These are phyloP conservation scores for Andrena fulva DNA, from an alignment of 2,888 invertebrate genomes.

Conservation along the genomic window DNA sequence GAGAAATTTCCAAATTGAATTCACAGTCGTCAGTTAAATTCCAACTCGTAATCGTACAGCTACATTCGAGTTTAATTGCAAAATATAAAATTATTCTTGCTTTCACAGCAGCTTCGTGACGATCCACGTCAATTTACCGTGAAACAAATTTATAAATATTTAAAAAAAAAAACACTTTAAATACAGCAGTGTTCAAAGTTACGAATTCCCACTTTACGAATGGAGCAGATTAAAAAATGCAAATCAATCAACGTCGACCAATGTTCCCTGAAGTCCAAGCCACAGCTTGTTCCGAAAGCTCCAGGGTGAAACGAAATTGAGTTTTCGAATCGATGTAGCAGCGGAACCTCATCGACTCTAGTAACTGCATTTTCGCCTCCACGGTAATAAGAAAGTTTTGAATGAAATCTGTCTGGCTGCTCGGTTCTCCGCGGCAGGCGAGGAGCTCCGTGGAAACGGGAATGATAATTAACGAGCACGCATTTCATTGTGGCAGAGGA, in stretches of 20 bases:
- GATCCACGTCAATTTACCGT: too few species aligned
- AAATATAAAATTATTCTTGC: too few species aligned
- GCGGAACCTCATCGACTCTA: conserved; percentile 10
- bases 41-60: too few species aligned
- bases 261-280: neutral
- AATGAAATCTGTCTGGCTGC: conserved; percentile 19
- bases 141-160: too few species aligned
- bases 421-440: neutral
- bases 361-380: conserved; percentile 8
- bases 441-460: conserved; percentile 14
- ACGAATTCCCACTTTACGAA: too few species aligned
- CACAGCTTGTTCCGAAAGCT: neutral
- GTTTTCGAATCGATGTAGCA: conserved; percentile 14
- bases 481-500: neutral
- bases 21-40: too few species aligned
- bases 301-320: neutral
- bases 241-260: neutral
- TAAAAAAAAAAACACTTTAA: too few species aligned
- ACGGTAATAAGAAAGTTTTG: conserved; percentile 26
- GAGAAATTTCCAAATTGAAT: too few species aligned
- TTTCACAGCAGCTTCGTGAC: too few species aligned
- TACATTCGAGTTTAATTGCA: too few species aligned
- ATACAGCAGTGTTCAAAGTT: too few species aligned
- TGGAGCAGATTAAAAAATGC: neutral
- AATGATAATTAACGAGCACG: conserved; percentile 46